Evolutionary conservation across 2,797 vertebrate genomes (phyloP).

Genomic region (Melanogrammus aeglefinus): DNA sequence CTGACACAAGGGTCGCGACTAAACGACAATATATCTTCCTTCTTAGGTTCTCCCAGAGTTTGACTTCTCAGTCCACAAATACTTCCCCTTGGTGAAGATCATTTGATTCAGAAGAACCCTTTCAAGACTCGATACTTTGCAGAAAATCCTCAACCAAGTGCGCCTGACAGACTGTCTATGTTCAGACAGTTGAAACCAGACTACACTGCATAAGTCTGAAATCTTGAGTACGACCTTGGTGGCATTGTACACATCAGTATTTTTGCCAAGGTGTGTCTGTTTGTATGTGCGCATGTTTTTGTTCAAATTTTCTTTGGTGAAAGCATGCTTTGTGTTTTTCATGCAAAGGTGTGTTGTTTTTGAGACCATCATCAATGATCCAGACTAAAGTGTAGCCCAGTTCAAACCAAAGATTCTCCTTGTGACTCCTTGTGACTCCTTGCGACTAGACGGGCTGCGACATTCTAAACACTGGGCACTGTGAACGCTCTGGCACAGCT

Average conservation of each 20-base stretch:
- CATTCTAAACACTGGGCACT: too few species aligned
- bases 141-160: not conserved
- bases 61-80: conserved; percentile 97
- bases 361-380: not conserved
- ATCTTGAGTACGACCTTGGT: not conserved
- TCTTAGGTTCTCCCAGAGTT: conserved; percentile 92
- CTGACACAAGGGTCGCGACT: not conserved
- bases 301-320: not conserved
- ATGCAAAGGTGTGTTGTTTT: conserved; percentile 2
- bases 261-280: not conserved
- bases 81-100: conserved; percentile 97
- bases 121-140: not conserved
- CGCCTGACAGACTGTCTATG: not conserved
- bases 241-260: not conserved
- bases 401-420: too few species aligned
- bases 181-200: not conserved
- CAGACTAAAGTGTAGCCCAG: not conserved
- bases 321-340: not conserved
- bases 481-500: too few species aligned
- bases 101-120: conserved; percentile 60
- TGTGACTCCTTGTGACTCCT: too few species aligned
- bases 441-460: too few species aligned
- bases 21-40: conserved; percentile 11
- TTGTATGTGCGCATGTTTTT: not conserved
- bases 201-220: not conserved